These are phyloP conservation scores for Acropternis orthonyx DNA, from an alignment of 2,797 vertebrate species.

Conservation along the genomic window DNA sequence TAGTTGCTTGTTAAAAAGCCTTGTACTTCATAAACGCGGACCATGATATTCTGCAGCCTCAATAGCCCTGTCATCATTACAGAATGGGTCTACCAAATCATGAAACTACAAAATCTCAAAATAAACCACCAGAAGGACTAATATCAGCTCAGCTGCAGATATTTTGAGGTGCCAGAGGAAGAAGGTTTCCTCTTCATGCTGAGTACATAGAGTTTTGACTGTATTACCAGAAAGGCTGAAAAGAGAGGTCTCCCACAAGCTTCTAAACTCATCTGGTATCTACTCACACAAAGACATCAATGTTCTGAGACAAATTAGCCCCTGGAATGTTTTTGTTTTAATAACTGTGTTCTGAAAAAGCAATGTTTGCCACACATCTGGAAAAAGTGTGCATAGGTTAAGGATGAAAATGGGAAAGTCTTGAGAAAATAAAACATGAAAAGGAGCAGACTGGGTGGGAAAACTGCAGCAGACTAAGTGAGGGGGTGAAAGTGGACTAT, in stretches of 20 bases:
- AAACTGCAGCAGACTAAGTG: slow-evolving; percentile 27
- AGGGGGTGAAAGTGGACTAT: slow-evolving; percentile 37
- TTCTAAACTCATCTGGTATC: slow-evolving; percentile 72
- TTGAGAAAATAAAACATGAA: slow-evolving; percentile 69
- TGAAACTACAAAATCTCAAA: slow-evolving; percentile 7
- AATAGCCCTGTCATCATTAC: not conserved
- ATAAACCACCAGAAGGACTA: slow-evolving; percentile 11
- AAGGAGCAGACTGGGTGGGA: slow-evolving; percentile 51
- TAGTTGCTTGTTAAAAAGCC: not conserved
- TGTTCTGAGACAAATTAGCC: slow-evolving; percentile 69
- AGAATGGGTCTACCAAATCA: not conserved
- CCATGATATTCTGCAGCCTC: not conserved
- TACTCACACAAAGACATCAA: slow-evolving; percentile 57
- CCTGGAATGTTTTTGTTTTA: slow-evolving; percentile 70
- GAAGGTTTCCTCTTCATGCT: slow-evolving; percentile 57
- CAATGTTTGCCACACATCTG: slow-evolving; percentile 70
- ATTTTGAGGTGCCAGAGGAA: slow-evolving; percentile 61
- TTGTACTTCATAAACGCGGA: not conserved
- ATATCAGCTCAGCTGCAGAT: slow-evolving; percentile 56
- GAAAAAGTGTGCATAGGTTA: slow-evolving; percentile 68
- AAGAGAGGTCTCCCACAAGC: slow-evolving; percentile 53
- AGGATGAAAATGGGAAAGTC: slow-evolving; percentile 5
- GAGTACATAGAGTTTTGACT: slow-evolving; percentile 59
- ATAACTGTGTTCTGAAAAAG: slow-evolving; percentile 60
- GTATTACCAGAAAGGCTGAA: slow-evolving; percentile 55